These are phyloP conservation scores for Andrena dorsata DNA, from an alignment of 2,888 invertebrate genomes.

Conservation along the genomic window DNA sequence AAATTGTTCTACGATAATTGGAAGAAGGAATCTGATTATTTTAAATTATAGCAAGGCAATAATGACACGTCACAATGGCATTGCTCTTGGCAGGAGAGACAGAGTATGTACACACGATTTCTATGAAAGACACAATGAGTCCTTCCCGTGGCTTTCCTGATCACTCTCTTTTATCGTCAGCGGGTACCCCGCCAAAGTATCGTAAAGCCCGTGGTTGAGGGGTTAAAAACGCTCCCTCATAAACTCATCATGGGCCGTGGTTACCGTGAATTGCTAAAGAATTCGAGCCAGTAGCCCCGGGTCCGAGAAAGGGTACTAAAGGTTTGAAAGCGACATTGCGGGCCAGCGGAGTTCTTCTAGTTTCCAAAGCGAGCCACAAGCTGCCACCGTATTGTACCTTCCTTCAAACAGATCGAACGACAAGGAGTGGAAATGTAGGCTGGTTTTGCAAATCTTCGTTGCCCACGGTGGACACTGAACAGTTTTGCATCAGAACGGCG, in stretches of 20 bases:
- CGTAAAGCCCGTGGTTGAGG: slow-evolving; percentile 64
- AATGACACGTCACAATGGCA: not conserved
- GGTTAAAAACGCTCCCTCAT: slow-evolving; percentile 68
- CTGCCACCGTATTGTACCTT: not conserved
- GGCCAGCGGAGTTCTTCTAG: not conserved
- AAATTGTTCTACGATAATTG: no score
- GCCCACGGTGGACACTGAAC: not conserved
- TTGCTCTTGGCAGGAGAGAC: not conserved
- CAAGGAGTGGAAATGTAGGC: no score
- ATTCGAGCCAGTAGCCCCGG: slow-evolving; percentile 29
- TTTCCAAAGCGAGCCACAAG: not conserved
- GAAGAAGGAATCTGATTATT: not conserved
- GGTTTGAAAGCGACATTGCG: slow-evolving; percentile 32
- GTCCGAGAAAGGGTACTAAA: slow-evolving; percentile 46
- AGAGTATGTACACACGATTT: slow-evolving; percentile 34
- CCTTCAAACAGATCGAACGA: no score
- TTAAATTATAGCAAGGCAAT: not conserved
- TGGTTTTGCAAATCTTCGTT: no score
- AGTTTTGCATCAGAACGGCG: not conserved
- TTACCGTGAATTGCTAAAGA: slow-evolving; percentile 44
- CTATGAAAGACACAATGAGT: slow-evolving; percentile 57
- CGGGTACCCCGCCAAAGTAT: slow-evolving; percentile 70
- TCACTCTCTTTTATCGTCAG: slow-evolving; percentile 50
- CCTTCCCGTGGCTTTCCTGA: slow-evolving; percentile 27
- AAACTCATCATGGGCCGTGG: slow-evolving; percentile 72